Evolutionary conservation across 2,113 vertebrate genomes (phyloP).

Genomic region (Drymodes brunneopygia): DNA sequence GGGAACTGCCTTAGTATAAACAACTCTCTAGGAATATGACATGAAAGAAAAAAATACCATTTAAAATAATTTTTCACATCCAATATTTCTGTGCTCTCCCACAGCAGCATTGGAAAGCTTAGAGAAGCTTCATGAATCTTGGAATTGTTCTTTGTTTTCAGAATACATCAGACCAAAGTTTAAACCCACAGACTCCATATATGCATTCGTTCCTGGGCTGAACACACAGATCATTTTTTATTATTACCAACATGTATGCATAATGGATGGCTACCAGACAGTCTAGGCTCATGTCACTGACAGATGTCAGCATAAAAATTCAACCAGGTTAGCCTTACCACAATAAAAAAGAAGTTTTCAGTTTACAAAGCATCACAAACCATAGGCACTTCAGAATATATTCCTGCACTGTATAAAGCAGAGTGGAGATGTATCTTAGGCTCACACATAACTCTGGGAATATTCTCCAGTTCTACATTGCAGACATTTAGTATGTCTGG

Average conservation of each 20-base stretch:
- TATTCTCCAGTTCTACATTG: neutral
- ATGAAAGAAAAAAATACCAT: neutral
- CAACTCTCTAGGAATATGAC: neutral
- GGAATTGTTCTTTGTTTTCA: neutral
- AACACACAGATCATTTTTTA: neutral
- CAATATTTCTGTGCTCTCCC: neutral
- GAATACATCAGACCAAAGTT: neutral
- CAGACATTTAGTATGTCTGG: neutral
- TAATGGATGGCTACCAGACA: neutral
- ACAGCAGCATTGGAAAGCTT: neutral
- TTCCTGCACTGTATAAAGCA: neutral
- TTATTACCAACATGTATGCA: neutral
- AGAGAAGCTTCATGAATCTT: neutral
- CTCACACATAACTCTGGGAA: neutral
- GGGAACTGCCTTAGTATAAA: slow-evolving; percentile 22
- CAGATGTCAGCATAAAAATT: slow-evolving; percentile 33
- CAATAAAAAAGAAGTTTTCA: neutral
- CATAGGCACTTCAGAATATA: neutral
- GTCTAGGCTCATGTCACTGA: neutral
- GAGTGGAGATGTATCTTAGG: neutral
- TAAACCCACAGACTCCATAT: neutral
- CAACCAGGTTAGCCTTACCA: neutral
- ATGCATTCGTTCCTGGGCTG: neutral
- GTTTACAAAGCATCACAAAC: neutral
- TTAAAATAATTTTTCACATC: neutral